A percentile compares a stretch with the other conserved stretches of the same genome.
These are phyloP conservation scores for Hydractinia echinata DNA, from an alignment of 30 jellyfish, hydroid and myxozoan genomes.

Conservation along the genomic window DNA sequence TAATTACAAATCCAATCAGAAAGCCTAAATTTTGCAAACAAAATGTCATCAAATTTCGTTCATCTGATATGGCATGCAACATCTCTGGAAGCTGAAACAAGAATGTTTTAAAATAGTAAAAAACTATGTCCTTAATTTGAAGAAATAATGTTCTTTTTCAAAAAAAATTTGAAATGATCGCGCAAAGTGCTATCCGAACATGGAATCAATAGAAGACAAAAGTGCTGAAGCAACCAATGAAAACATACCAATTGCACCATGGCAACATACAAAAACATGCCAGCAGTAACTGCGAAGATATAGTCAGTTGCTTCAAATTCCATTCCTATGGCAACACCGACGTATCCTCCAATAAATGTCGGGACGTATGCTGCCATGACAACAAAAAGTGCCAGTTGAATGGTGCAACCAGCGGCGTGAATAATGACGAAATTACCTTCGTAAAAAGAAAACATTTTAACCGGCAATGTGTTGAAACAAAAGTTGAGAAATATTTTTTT, in stretches of 20 bases:
- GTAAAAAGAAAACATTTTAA: not conserved
- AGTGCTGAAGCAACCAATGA: not conserved
- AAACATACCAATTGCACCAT: slow-evolving; percentile 76
- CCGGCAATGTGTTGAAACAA: not conserved
- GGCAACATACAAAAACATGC: slow-evolving; percentile 82
- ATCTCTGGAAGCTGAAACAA: slow-evolving; percentile 79
- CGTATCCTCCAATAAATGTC: slow-evolving; percentile 60
- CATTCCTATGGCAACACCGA: slow-evolving; percentile 81
- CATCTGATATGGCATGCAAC: slow-evolving; percentile 53
- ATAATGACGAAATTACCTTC: slow-evolving; percentile 77
- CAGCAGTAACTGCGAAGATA: slow-evolving; percentile 90
- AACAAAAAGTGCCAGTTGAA: slow-evolving; percentile 40
- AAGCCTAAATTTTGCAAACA: slow-evolving; percentile 80
- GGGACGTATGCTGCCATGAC: slow-evolving; percentile 53
- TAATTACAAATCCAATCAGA: slow-evolving; percentile 49
- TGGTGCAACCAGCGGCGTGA: slow-evolving; percentile 46
- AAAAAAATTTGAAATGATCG: not conserved
- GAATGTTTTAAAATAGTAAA: not conserved
- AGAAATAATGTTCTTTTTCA: slow-evolving; percentile 4
- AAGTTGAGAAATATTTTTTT: not conserved
- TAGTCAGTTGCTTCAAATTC: slow-evolving; percentile 61
- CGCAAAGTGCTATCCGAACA: not conserved
- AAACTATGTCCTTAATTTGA: not conserved
- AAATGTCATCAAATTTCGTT: slow-evolving; percentile 20
- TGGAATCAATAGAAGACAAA: not conserved